These are phyloP conservation scores for Charadrius vociferus DNA, from an alignment of 2,113 vertebrate genomes.

Conservation along the genomic window DNA sequence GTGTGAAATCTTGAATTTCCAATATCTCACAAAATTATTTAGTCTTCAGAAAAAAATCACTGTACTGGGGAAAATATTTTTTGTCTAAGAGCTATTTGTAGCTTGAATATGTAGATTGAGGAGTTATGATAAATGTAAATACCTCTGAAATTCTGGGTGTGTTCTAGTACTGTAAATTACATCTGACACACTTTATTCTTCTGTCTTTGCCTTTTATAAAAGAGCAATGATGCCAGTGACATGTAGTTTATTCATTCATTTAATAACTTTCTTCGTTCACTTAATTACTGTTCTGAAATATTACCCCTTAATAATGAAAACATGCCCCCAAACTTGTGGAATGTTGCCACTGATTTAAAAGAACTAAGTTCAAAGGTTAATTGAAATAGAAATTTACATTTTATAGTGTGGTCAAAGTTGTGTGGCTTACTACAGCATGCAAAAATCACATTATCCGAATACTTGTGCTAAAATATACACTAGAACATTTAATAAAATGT, in stretches of 20 bases:
- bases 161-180: neutral
- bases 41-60: neutral
- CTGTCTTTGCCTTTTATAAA: neutral
- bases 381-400: neutral
- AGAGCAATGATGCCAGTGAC: neutral
- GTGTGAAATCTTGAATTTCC: neutral
- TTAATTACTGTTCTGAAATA: neutral
- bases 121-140: neutral
- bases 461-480: neutral
- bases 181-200: neutral
- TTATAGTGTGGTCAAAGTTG: neutral
- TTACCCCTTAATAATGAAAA: neutral
- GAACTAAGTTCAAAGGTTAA: neutral
- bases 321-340: neutral
- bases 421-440: neutral
- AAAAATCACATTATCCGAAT: neutral
- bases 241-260: neutral
- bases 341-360: neutral
- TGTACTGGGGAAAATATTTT: neutral
- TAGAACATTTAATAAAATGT: neutral
- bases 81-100: neutral
- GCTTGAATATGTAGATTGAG: neutral
- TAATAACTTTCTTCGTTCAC: neutral
- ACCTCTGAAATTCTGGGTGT: neutral
- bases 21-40: constrained; percentile 15